Evolutionary conservation across 2,888 invertebrate genomes (phyloP), one percentile per base, ranked within the genome.

Genomic region (Disparrhopalites patrizii): DNA sequence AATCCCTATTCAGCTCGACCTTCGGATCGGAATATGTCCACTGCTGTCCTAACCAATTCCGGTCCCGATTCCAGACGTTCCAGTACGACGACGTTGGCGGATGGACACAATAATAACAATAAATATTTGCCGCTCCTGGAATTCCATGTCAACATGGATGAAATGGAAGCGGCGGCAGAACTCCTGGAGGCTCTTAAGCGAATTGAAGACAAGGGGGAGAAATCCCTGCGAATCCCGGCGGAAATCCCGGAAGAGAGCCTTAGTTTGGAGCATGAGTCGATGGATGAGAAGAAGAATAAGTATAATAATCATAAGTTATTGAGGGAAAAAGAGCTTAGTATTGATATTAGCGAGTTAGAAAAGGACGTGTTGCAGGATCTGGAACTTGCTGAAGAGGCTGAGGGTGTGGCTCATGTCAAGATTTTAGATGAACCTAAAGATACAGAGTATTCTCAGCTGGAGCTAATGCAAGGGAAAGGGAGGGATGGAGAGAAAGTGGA

Each of bases 1-100:
- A 74, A 74, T 61, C 74, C 74, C 1, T 74, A 73, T 62, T 73
- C 72, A 30, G 74, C 74, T 20, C 54, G 73, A 13, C 73, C 73
- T 3, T 65, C 67, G 10, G 70, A 72, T 23, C 65, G 70, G 1
- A 23, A 47, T 13, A 25, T 18, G 23, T 15, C 25, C 25, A 28
- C 62, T 10, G 10, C 65, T 31, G 54, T 61, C 27, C 33, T 58
- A 2, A 30, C 60, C 15, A 51, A 20, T 15, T 18, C 33, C 25
- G 60, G 55, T 3, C 27, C 23, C 20, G 43, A 55, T 36, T 61
- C 66, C 2, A 33, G 68, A 28, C 58, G 68, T 31, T 68, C 68
- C 33, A 68, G 68, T 27, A 43, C 55, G 23, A 25, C 60, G 13
- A 61, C 54, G 8, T 10, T 55, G 5, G 20, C 54, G 7, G 66